Evolutionary conservation across 2,888 invertebrate species (phyloP).

Genomic region (Nephrotoma flavescens): DNA sequence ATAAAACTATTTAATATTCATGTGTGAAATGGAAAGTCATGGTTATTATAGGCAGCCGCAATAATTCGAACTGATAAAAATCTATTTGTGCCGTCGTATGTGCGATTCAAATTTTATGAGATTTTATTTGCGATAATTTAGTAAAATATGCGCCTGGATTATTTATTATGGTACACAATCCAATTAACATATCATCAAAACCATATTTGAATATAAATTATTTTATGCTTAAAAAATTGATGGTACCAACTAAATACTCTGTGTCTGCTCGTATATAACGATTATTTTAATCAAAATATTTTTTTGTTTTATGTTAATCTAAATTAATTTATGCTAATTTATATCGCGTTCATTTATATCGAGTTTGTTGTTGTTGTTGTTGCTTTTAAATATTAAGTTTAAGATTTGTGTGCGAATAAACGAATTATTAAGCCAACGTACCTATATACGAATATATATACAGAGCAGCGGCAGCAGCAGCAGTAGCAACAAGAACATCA

Average conservation of each 20-base stretch:
- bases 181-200: neutral
- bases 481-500: neutral
- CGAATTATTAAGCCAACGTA: neutral
- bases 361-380: neutral
- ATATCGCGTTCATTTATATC: neutral
- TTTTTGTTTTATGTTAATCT: neutral
- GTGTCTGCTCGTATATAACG: no score
- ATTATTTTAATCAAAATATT: neutral
- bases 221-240: neutral
- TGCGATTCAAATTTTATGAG: neutral
- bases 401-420: neutral
- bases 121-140: neutral
- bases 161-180: neutral
- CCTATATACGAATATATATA: neutral
- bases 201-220: neutral
- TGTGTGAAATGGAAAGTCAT: neutral
- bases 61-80: no score
- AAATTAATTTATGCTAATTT: neutral
- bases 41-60: neutral
- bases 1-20: neutral
- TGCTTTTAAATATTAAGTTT: neutral
- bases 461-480: neutral
- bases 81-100: neutral
- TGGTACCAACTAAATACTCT: neutral
- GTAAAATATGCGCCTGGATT: neutral